Percentiles rank a stretch among this genome's conserved stretches.
Conservation (phyloP, 2,113 vertebrate species). For the Lepus americanus region DNA sequence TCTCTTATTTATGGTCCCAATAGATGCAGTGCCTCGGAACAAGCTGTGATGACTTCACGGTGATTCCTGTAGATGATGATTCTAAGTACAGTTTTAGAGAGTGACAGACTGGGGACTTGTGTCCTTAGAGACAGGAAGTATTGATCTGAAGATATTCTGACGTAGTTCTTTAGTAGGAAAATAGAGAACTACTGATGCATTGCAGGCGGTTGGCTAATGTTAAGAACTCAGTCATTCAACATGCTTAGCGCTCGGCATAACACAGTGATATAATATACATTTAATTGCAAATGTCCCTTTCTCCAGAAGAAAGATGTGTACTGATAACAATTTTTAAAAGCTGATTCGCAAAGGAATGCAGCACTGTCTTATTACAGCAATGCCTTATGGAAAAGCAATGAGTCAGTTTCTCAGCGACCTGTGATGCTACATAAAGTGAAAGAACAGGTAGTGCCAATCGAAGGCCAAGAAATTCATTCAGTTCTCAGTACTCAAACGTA, state of each 20-base stretch:
- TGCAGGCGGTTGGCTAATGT: neutral
- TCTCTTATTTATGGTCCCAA: neutral
- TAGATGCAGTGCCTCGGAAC: neutral
- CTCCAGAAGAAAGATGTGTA: neutral
- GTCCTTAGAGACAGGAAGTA: neutral
- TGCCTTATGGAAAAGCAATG: neutral
- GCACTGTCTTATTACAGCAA: neutral
- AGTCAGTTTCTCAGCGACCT: neutral
- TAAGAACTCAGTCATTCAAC: neutral
- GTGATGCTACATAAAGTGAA: fast-evolving
- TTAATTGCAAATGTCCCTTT: neutral
- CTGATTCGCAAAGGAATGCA: neutral
- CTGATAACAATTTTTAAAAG: neutral
- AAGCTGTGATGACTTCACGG: neutral
- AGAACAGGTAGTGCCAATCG: fast-evolving
- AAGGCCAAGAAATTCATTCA: fast-evolving
- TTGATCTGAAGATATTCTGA: neutral
- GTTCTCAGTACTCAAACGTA: fast-evolving
- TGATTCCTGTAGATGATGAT: neutral
- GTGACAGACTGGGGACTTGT: neutral
- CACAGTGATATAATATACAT: neutral
- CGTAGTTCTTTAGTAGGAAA: neutral
- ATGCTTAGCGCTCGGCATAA: neutral
- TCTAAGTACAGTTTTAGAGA: neutral
- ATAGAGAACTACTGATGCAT: neutral